Evolutionary conservation across 2,888 invertebrate species (phyloP), one percentile per base, ranked within the genome.

Genomic region (Mycogona germanica): DNA sequence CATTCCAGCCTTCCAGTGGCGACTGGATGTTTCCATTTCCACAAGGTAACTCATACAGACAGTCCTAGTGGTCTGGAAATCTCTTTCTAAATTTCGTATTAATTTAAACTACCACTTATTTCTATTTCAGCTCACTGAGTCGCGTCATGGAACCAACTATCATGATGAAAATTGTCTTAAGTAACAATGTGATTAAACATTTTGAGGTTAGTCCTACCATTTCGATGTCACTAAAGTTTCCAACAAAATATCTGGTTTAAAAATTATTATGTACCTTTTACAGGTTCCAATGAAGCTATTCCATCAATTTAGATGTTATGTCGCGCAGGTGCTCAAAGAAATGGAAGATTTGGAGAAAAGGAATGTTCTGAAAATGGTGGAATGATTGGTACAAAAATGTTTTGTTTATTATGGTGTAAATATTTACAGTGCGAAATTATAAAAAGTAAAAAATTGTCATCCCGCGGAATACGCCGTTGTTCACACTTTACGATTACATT

Each of bases 251-350:
- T 30, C 7, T 17, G 3, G 23, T 40, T 2, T 41, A 12, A 32
- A 48, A 32, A 49, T 49, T 45, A 45, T 23, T 21, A 37, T 14
- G 17, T 26, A 29, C 25, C 14, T 49, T 19, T 45, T 29, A 3
- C 21, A 52, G 52, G 45, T 52, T 19, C 45, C 52, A 2, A 45
- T 52, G 52, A 52, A 52, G 35, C 29, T 21, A 35, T 52, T 52
- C 45, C 52, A 52, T 26, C 23, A 44, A 19, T 37, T 52, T 7
- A 25, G 52, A 7, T 52, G 42, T 30, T 26, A 19, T 21, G 45
- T 52, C 25, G 52, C 52, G 3, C 30, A 25, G 14, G 52, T 52
- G 6, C 23, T 52, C 7, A 42, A 45, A 12, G 52, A 52, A 30
- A 52, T 52, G 2, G 41, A 52, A 21, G 26, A 52, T n/a, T 26